Conservation (phyloP, 2,113 vertebrate genomes). For the Halichoerus grypus region DNA sequence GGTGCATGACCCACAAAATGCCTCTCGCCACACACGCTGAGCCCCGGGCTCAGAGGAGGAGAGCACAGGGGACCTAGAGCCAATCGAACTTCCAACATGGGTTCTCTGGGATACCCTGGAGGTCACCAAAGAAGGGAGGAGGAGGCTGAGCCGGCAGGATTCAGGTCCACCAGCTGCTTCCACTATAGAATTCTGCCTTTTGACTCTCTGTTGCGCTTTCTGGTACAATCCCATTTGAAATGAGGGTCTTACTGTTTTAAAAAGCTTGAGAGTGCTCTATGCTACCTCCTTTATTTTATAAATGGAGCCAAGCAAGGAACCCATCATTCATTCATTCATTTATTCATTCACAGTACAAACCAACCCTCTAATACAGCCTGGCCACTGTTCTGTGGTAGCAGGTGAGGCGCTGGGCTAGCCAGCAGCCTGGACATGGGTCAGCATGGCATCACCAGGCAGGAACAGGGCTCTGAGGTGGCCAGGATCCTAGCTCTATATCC, state of each 20-base stretch:
- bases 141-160: not conserved
- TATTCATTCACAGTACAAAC: not conserved
- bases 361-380: not conserved
- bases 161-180: not conserved
- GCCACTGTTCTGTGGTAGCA: not conserved
- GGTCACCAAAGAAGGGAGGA: not conserved
- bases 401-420: not conserved
- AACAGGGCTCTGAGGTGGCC: not conserved
- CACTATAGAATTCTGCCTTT: not conserved
- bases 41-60: not conserved
- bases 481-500: not conserved
- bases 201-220: not conserved
- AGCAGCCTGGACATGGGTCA: accelerated
- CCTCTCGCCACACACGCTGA: not conserved
- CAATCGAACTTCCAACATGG: not conserved
- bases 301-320: not conserved
- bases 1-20: not conserved
- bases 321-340: not conserved
- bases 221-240: not conserved
- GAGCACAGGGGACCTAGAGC: not conserved
- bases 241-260: not conserved
- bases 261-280: not conserved
- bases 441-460: not conserved
- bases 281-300: not conserved
- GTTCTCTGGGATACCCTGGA: not conserved